Evolutionary conservation across 2,797 vertebrate genomes (phyloP).

Genomic region (Phrynocephalus forsythii): DNA sequence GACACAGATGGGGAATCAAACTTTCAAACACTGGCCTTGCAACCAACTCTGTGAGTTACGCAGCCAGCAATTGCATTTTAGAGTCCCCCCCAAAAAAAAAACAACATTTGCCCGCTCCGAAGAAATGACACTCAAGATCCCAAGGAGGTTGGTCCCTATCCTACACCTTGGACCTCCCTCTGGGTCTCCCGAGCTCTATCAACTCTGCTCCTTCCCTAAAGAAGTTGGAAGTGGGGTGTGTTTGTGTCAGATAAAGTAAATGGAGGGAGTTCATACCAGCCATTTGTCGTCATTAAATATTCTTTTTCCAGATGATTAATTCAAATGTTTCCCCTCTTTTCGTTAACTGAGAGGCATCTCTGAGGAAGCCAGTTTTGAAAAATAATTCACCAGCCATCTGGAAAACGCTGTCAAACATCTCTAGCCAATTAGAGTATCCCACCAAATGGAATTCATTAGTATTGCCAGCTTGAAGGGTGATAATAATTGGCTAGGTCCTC

Average conservation of each 20-base stretch:
- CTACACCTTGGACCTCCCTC: not conserved
- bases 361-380: constrained; percentile 20
- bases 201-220: constrained; percentile 22
- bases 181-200: not conserved
- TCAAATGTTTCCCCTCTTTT: constrained; percentile 49
- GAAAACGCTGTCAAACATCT: constrained; percentile 46
- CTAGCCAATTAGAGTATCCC: constrained; percentile 36
- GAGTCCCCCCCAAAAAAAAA: no score
- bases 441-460: constrained; percentile 54
- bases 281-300: constrained; percentile 44
- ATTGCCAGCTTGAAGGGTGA: constrained; percentile 40
- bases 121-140: no score
- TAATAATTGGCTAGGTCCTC: constrained; percentile 55
- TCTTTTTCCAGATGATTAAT: constrained; percentile 36
- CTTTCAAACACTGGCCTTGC: no score
- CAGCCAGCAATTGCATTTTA: no score
- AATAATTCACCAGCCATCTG: constrained; percentile 55
- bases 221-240: not conserved
- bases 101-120: no score
- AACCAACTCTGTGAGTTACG: no score
- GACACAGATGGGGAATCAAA: no score
- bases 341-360: constrained; percentile 1
- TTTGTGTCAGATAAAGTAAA: no score
- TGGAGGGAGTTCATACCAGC: not conserved
- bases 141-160: no score